These are phyloP conservation scores for Apis dorsata DNA, from an alignment of 1,140 invertebrate species.

Conservation along the genomic window DNA sequence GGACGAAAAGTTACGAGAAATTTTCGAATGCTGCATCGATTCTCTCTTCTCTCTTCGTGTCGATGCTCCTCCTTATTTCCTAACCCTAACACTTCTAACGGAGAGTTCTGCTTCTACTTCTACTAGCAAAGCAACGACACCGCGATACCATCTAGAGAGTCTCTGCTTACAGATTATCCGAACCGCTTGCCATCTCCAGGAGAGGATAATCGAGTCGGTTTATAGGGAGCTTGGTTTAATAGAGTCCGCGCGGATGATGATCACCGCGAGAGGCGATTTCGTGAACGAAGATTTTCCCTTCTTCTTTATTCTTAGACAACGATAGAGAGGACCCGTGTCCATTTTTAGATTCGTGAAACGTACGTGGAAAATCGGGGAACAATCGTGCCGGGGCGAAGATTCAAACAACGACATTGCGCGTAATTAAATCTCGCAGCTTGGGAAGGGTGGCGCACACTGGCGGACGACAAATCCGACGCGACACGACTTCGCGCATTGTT, in stretches of 20 bases:
- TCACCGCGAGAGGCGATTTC: not conserved
- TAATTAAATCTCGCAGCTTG: slow-evolving; percentile 14
- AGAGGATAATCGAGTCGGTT: slow-evolving; percentile 51
- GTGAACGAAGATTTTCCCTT: not conserved
- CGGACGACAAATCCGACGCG: not conserved
- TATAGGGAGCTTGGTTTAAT: slow-evolving; percentile 30
- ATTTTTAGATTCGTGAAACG: not conserved
- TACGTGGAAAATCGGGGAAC: not conserved
- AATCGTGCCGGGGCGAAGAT: not conserved
- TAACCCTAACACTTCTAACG: not conserved
- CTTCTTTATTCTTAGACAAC: not conserved
- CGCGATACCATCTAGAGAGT: slow-evolving; percentile 42
- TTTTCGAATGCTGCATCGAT: slow-evolving; percentile 52
- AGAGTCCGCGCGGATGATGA: slow-evolving; percentile 28
- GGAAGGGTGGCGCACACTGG: not conserved
- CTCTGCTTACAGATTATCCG: slow-evolving; percentile 48
- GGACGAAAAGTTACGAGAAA: slow-evolving; percentile 22
- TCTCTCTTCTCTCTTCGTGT: not conserved
- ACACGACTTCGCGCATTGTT: not conserved
- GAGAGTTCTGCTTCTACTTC: not conserved
- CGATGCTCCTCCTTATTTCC: not conserved
- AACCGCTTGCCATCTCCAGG: slow-evolving; percentile 34
- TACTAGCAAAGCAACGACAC: not conserved
- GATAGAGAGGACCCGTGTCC: not conserved
- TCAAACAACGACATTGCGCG: not conserved